Evolutionary conservation across 1,140 invertebrate species (phyloP).

Genomic region (Tetramorium alpestre): DNA sequence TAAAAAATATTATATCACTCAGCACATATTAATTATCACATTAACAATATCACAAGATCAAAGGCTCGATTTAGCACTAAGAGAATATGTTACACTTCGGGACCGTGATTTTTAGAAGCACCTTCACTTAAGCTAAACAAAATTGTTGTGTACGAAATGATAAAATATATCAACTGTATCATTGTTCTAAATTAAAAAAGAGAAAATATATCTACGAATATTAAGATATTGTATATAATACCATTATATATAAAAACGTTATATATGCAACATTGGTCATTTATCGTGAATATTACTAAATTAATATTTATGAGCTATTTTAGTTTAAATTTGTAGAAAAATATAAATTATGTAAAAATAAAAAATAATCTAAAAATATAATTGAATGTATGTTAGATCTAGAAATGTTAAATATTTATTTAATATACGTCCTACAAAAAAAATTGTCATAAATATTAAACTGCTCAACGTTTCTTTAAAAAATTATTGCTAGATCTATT

Average conservation of each 20-base stretch:
- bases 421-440: neutral
- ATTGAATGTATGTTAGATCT: neutral
- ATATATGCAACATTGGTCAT: neutral
- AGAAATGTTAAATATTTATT: neutral
- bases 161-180: slow-evolving; percentile 30
- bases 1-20: slow-evolving; percentile 37
- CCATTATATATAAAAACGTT: neutral
- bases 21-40: slow-evolving; percentile 43
- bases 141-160: slow-evolving; percentile 7
- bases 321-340: slow-evolving; percentile 2
- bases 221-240: neutral
- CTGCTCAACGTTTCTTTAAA: slow-evolving; percentile 1
- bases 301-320: slow-evolving; percentile 23
- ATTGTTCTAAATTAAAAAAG: slow-evolving; percentile 17
- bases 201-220: slow-evolving; percentile 1
- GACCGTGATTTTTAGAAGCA: neutral
- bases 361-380: slow-evolving; percentile 10
- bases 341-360: neutral
- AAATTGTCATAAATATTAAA: slow-evolving; percentile 21
- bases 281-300: slow-evolving; percentile 26
- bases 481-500: slow-evolving; percentile 8
- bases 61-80: slow-evolving; percentile 13
- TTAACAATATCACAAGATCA: slow-evolving; percentile 19
- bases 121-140: slow-evolving; percentile 32
- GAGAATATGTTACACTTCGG: slow-evolving; percentile 9